Conservation (phyloP, 37 sponge, comb jelly and placozoan genomes). For the Beroe forskalii region DNA sequence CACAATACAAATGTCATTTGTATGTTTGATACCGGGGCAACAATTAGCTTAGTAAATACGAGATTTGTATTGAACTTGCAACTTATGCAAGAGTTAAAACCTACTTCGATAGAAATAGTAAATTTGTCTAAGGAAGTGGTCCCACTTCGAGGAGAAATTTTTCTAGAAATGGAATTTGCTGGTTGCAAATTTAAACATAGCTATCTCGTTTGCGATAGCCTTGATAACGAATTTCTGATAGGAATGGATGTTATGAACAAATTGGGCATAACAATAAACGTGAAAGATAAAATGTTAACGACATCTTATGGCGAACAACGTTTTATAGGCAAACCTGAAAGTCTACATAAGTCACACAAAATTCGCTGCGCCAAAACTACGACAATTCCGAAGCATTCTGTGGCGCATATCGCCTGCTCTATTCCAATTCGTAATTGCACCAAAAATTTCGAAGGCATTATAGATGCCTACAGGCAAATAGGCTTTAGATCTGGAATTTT, state of each 20-base stretch:
- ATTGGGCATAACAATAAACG: neutral
- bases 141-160: conserved; percentile 12
- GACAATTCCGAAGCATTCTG: neutral
- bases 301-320: neutral
- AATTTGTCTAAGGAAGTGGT: neutral
- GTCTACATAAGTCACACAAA: neutral
- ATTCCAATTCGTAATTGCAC: neutral
- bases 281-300: neutral
- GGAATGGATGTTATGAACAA: neutral
- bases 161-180: neutral
- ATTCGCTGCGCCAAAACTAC: neutral
- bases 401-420: neutral
- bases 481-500: neutral
- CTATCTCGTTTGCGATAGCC: neutral
- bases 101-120: neutral
- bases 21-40: neutral
- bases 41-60: neutral
- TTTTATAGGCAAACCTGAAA: neutral
- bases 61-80: neutral
- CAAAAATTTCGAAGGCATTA: neutral
- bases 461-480: neutral
- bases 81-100: neutral
- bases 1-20: neutral
- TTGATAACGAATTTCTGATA: neutral
- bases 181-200: neutral